Percentiles rank a stretch among this genome's conserved stretches.
Evolutionary conservation across 1,140 invertebrate species (phyloP).

Genomic region (Neuroterus valhalla): DNA sequence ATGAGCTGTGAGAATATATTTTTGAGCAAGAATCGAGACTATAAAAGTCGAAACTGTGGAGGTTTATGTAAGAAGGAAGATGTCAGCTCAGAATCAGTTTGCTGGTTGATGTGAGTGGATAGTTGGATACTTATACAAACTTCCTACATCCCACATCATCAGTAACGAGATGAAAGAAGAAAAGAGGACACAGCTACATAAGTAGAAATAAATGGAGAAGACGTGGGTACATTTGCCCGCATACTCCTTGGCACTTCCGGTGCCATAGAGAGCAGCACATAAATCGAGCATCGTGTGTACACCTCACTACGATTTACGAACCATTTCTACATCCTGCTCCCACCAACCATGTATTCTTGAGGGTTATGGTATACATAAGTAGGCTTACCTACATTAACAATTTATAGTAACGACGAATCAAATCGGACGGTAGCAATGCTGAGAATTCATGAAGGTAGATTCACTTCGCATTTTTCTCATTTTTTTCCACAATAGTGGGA

Average conservation of each 20-base stretch:
- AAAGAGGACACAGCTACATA: not conserved
- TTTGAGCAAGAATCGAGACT: not conserved
- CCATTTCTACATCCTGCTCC: constrained; percentile 52
- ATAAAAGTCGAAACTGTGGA: constrained; percentile 20
- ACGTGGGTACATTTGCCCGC: constrained; percentile 18
- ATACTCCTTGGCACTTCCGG: constrained; percentile 47
- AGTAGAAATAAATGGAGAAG: not conserved
- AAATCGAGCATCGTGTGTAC: constrained; percentile 51
- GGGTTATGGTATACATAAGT: constrained; percentile 48
- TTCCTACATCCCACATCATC: not conserved
- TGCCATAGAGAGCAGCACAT: constrained; percentile 43
- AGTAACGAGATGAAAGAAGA: constrained; percentile 14
- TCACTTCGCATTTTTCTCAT: no score
- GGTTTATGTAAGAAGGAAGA: constrained; percentile 25
- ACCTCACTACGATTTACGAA: constrained; percentile 55
- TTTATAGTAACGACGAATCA: not conserved
- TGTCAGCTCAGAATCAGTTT: not conserved
- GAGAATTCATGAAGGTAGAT: no score
- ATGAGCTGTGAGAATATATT: not conserved
- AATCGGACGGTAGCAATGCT: no score
- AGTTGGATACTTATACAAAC: not conserved
- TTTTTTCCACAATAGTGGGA: no score
- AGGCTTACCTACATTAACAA: constrained; percentile 36
- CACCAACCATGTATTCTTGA: constrained; percentile 45
- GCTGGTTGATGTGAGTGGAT: constrained; percentile 5